These are phyloP conservation scores for Centropristis striata DNA, from an alignment of 2,113 vertebrate species.

Conservation along the genomic window DNA sequence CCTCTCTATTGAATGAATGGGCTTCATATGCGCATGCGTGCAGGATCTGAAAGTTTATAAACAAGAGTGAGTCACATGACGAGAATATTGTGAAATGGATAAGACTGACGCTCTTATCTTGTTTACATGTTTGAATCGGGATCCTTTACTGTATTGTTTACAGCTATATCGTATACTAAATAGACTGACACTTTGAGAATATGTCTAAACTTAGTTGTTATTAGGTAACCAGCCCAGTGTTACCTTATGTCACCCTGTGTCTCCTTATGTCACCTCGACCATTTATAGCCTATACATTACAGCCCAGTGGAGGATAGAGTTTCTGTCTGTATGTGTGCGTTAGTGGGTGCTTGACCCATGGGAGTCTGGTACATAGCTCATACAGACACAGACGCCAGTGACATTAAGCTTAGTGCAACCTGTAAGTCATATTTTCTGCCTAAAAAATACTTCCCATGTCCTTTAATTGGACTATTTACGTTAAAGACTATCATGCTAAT, in stretches of 20 bases:
- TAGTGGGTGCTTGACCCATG: not conserved
- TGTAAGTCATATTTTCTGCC: not conserved
- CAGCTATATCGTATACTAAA: not conserved
- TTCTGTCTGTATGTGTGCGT: not conserved
- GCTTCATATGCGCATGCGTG: conserved; percentile 89
- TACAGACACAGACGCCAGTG: not conserved
- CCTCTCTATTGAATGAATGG: conserved; percentile 94
- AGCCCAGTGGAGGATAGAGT: conserved; percentile 20
- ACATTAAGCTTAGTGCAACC: not conserved
- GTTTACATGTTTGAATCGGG: not conserved
- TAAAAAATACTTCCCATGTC: not conserved
- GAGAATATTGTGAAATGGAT: conserved; percentile 55
- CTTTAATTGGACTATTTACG: not conserved
- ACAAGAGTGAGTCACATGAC: conserved; percentile 91
- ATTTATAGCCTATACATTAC: conserved; percentile 48
- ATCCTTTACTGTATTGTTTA: rapidly evolving
- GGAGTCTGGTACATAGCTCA: not conserved
- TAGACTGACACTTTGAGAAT: not conserved
- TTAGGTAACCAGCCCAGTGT: conserved; percentile 1
- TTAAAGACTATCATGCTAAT: not conserved
- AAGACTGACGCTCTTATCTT: not conserved
- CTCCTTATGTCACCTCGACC: conserved; percentile 24
- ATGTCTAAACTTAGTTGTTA: not conserved
- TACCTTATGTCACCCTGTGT: conserved; percentile 8
- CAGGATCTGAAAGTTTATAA: conserved; percentile 87